These are phyloP conservation scores for Harpagus bidentatus DNA, from an alignment of 2,113 vertebrate species.

Conservation along the genomic window DNA sequence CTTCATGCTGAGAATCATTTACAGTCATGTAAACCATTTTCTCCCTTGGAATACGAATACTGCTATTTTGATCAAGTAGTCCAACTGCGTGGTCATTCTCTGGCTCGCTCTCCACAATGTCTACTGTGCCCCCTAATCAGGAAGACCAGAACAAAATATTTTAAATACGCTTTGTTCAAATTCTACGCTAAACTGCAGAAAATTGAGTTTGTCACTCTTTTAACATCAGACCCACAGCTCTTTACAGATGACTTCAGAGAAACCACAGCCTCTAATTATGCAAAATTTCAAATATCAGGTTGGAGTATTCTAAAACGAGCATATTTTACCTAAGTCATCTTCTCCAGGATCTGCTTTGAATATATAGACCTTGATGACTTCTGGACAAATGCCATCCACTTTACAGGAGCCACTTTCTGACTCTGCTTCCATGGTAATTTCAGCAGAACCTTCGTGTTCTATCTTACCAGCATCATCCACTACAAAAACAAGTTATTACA, in stretches of 20 bases:
- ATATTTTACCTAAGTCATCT: slow-evolving; percentile 90
- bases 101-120: slow-evolving; percentile 90
- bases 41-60: slow-evolving; percentile 86
- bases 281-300: neutral
- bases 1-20: slow-evolving; percentile 90
- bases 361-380: slow-evolving; percentile 99
- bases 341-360: slow-evolving; percentile 98
- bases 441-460: slow-evolving; percentile 90
- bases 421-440: slow-evolving; percentile 88
- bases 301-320: slow-evolving; percentile 16
- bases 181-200: neutral
- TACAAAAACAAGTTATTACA: slow-evolving; percentile 69
- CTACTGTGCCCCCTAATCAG: slow-evolving; percentile 86
- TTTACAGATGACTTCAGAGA: neutral
- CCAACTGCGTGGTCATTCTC: slow-evolving; percentile 84
- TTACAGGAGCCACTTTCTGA: slow-evolving; percentile 90
- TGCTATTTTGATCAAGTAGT: slow-evolving; percentile 84
- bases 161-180: neutral
- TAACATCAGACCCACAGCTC: neutral
- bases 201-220: neutral
- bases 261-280: neutral
- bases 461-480: slow-evolving; percentile 97
- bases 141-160: slow-evolving; percentile 44
- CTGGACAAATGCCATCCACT: slow-evolving; percentile 89
- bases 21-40: slow-evolving; percentile 99